Evolutionary conservation across 2,888 invertebrate species (phyloP).

Genomic region (Saturnia japonica): DNA sequence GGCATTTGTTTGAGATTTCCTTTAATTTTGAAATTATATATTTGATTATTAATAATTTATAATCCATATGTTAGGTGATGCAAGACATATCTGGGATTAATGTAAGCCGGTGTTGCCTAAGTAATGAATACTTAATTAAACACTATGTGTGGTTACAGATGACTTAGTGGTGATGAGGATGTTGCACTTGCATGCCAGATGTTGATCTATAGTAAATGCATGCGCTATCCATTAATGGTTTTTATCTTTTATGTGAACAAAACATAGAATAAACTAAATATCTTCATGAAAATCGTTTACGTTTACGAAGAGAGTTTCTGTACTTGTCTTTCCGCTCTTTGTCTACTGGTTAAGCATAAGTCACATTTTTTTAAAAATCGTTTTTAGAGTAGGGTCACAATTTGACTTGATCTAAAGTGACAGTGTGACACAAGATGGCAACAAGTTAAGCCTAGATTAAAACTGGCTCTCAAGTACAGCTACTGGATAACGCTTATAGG

Average conservation of each 20-base stretch:
- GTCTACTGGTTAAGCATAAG: neutral
- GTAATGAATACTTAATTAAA: neutral
- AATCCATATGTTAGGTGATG: neutral
- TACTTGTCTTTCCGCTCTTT: neutral
- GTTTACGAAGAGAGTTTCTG: neutral
- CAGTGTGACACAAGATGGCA: no score
- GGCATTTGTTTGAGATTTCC: neutral
- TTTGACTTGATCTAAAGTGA: no score
- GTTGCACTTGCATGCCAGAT: constrained; percentile 17
- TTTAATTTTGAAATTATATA: neutral
- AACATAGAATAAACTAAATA: neutral
- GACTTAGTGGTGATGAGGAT: neutral
- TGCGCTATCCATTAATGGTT: constrained; percentile 18
- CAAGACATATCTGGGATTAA: no score
- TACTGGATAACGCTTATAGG: no score
- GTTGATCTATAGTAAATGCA: constrained; percentile 9
- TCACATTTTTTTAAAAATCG: no score
- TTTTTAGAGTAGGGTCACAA: no score
- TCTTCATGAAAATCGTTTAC: neutral
- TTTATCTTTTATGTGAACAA: constrained; percentile 8
- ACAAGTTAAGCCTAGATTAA: no score
- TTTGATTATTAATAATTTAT: neutral
- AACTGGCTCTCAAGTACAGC: no score
- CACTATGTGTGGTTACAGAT: constrained; percentile 3
- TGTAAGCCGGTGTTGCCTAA: neutral